Evolutionary conservation across 1,140 invertebrate genomes (phyloP).

Genomic region (Meteorus sp.): DNA sequence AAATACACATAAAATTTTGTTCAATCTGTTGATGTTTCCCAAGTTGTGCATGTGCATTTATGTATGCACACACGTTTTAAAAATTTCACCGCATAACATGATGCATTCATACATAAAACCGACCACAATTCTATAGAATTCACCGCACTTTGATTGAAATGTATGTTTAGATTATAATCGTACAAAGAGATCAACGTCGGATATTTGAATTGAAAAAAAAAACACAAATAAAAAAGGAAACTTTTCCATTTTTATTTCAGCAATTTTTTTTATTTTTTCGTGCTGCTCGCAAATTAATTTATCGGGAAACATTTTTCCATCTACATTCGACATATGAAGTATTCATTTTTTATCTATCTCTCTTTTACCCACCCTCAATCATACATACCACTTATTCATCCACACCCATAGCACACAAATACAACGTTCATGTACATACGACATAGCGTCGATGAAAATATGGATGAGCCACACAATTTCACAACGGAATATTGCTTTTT

Average conservation of each 20-base stretch:
- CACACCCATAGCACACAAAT: not conserved
- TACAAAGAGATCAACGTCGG: constrained; percentile 35
- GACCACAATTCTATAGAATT: constrained; percentile 11
- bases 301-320: constrained; percentile 40
- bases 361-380: not conserved
- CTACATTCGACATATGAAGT: no score
- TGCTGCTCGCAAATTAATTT: constrained; percentile 48
- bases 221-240: no score
- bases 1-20: no score
- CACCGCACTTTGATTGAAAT: constrained; percentile 42
- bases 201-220: no score
- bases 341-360: no score
- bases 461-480: constrained; percentile 10
- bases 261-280: constrained; percentile 32
- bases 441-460: constrained; percentile 24
- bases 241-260: no score
- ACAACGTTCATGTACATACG: not conserved
- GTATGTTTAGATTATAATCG: constrained; percentile 49
- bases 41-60: constrained; percentile 22
- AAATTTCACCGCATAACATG: no score
- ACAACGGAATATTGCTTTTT: constrained; percentile 28
- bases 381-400: not conserved
- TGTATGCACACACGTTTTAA: constrained; percentile 3
- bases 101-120: no score
- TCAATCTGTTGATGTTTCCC: constrained; percentile 52